These are phyloP conservation scores for Carassius auratus DNA, from an alignment of 2,113 vertebrate genomes.

Conservation along the genomic window DNA sequence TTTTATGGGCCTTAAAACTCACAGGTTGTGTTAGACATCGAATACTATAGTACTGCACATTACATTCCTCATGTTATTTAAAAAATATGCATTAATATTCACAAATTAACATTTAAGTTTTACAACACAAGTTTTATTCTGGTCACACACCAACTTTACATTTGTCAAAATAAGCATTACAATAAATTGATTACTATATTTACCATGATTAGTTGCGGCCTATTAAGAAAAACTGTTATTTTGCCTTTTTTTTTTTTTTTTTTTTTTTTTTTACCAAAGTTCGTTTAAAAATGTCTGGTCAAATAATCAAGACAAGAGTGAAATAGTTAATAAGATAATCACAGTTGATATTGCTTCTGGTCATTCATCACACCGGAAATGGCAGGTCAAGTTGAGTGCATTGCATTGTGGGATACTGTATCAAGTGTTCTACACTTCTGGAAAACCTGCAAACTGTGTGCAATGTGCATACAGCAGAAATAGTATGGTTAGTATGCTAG, in stretches of 20 bases:
- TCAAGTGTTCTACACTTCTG: neutral
- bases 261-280: neutral
- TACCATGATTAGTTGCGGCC: neutral
- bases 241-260: no score
- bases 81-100: neutral
- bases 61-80: neutral
- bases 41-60: neutral
- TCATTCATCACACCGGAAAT: neutral
- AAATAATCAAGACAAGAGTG: neutral
- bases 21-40: neutral
- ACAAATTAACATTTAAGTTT: neutral
- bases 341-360: neutral
- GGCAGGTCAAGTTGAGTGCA: neutral
- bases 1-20: conserved; percentile 15
- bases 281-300: neutral
- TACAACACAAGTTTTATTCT: neutral
- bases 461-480: neutral
- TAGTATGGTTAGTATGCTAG: neutral
- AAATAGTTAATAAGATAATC: neutral
- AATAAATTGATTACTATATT: neutral
- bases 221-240: neutral
- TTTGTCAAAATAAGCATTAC: no score
- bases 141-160: neutral
- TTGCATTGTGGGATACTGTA: neutral
- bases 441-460: neutral